Evolutionary conservation across 2,113 vertebrate species (phyloP).

Genomic region (Chaetodon auriga): DNA sequence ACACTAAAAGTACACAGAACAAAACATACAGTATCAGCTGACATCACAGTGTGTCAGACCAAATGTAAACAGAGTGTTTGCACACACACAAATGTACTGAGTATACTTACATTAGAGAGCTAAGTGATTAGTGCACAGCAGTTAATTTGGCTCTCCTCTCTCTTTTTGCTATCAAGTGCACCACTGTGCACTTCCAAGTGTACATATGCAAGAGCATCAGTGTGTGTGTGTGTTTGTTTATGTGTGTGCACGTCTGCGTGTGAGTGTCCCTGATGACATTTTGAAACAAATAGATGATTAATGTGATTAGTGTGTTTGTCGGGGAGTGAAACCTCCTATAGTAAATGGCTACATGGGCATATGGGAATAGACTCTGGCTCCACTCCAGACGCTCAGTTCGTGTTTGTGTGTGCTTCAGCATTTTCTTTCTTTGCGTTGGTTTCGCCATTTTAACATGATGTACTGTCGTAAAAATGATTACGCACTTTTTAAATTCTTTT

Average conservation of each 20-base stretch:
- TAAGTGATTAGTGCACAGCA: slow-evolving; percentile 77
- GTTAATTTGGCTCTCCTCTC: slow-evolving; percentile 79
- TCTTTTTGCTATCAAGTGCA: slow-evolving; percentile 69
- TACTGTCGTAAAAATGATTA: not conserved
- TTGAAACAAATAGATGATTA: slow-evolving; percentile 95
- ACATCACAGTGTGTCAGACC: too few species aligned
- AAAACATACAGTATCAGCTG: too few species aligned
- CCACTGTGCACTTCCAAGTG: too few species aligned
- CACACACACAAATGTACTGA: slow-evolving; percentile 39
- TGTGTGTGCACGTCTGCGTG: slow-evolving; percentile 42
- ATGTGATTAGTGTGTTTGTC: slow-evolving; percentile 93
- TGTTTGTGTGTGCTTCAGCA: slow-evolving; percentile 16
- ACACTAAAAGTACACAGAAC: too few species aligned
- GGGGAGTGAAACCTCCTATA: slow-evolving; percentile 81
- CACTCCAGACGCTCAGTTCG: slow-evolving; percentile 81
- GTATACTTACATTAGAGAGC: slow-evolving; percentile 71
- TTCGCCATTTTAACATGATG: not conserved
- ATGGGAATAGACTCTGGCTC: slow-evolving; percentile 82
- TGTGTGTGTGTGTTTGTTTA: slow-evolving; percentile 32
- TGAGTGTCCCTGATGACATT: slow-evolving; percentile 89
- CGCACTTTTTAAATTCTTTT: too few species aligned
- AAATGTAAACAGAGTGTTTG: slow-evolving; percentile 1
- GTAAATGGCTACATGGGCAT: slow-evolving; percentile 87
- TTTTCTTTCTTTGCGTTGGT: slow-evolving; percentile 12
- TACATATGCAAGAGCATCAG: too few species aligned